Evolutionary conservation across 2,113 vertebrate genomes (phyloP).

Genomic region (Chinchilla lanigera): DNA sequence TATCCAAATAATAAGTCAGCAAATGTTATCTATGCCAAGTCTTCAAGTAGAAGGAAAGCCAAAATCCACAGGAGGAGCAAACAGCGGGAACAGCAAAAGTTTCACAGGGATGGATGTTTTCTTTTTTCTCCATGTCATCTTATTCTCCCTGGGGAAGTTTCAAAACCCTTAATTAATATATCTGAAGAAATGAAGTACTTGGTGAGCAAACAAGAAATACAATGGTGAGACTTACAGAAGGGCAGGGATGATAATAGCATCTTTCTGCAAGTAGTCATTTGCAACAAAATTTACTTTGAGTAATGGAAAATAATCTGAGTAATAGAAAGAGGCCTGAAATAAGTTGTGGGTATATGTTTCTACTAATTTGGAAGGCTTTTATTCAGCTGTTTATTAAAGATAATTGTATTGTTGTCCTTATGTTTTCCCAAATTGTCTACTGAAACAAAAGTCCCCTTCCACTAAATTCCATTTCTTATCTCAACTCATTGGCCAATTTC

Average conservation of each 20-base stretch:
- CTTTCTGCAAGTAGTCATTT: conserved; percentile 37
- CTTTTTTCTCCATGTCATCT: conserved; percentile 24
- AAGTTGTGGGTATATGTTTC: conserved; percentile 19
- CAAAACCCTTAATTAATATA: conserved; percentile 36
- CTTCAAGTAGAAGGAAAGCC: conserved; percentile 19
- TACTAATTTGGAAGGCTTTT: not conserved
- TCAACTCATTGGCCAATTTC: not conserved
- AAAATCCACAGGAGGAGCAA: conserved; percentile 24
- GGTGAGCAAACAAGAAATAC: conserved; percentile 55
- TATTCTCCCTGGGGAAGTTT: not conserved
- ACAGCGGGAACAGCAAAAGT: not conserved
- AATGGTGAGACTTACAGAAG: not conserved
- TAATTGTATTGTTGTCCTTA: not conserved
- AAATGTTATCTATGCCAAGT: conserved; percentile 19
- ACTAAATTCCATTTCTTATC: not conserved
- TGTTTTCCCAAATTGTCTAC: not conserved
- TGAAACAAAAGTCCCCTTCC: not conserved
- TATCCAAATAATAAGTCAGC: conserved; percentile 45
- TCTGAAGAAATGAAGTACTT: not conserved
- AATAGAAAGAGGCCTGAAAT: conserved; percentile 25
- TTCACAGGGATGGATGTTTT: not conserved
- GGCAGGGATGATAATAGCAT: not conserved
- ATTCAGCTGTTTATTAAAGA: not conserved
- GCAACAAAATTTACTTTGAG: conserved; percentile 38
- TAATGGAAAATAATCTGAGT: not conserved